Percentiles rank a stretch among this genome's conserved stretches.
These are phyloP conservation scores for Stratiolaelaps scimitus DNA, from an alignment of 1,140 invertebrate species.

Conservation along the genomic window DNA sequence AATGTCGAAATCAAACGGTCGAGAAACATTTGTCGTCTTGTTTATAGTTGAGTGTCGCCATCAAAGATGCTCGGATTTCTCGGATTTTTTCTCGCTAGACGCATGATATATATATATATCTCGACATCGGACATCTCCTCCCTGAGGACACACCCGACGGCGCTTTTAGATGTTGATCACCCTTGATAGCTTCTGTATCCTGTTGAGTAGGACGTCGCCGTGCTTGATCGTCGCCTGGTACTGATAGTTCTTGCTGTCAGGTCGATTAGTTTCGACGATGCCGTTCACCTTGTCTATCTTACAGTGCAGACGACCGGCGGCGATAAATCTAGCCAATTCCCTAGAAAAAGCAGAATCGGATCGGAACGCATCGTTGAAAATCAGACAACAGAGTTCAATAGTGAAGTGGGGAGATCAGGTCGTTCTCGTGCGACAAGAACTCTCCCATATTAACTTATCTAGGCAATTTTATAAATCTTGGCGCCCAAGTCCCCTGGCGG, in stretches of 20 bases:
- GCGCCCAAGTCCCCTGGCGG: no score
- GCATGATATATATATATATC: no score
- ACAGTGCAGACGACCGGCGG: conserved; percentile 84
- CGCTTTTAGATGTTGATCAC: conserved; percentile 85
- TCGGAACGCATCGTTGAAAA: not conserved
- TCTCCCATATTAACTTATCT: not conserved
- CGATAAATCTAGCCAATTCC: conserved; percentile 78
- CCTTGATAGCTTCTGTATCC: conserved; percentile 94
- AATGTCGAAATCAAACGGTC: no score
- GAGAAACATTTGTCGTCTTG: no score
- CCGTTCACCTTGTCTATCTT: conserved; percentile 92
- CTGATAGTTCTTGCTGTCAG: conserved; percentile 79
- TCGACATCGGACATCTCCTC: no score
- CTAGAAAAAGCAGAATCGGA: conserved; percentile 44
- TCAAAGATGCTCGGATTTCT: no score
- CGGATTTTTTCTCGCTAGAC: no score
- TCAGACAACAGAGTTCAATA: not conserved
- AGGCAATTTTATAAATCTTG: no score
- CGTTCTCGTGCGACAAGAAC: no score
- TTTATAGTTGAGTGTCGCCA: no score
- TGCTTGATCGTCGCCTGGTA: conserved; percentile 96
- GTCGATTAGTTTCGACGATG: conserved; percentile 90
- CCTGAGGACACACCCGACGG: not conserved
- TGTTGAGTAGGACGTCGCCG: conserved; percentile 89
- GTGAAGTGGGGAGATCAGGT: no score